Evolutionary conservation across 2,888 invertebrate species (phyloP), one percentile per base, ranked within the genome.

Genomic region (Lasius platythorax): DNA sequence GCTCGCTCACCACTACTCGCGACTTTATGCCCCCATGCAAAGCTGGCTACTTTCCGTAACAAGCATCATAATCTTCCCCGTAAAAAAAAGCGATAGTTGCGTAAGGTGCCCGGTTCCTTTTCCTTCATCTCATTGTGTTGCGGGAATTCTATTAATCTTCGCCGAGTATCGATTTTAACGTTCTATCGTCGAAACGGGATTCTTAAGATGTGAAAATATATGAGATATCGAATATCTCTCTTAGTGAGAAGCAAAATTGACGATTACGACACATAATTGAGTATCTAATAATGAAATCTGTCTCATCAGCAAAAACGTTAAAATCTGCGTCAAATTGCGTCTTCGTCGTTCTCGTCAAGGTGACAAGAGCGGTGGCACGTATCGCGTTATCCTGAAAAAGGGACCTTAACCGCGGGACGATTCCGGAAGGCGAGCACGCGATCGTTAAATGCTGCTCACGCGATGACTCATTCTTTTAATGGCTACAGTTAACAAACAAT

Each of bases 381-480:
- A n/a, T 33, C 40, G 67, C 33, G 58, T 79, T 81, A 73, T 56
- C 40, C 28, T 53, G 12, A 72, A 46, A 43, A 76, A 30, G 53
- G 12, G 46, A 79, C 50, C 28, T 73, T 63, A 73, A 79, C 72
- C 58, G 30, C 11, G 43, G 70, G 23, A 50, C 37, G 73, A 73
- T 72, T 53, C 37, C 33, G 46, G 37, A 37, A 72, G 30, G 58
- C 56, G 58, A 40, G 37, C 79, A 81, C 73, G 79, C 73, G 79
- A 81, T 81, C 79, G 79, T 81, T 46, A 73, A 61, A 37, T 23
- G 68, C 43, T 50, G 72, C 72, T 81, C 79, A 81, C 79, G 73
- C 79, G 79, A 81, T 81, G 73, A 81, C 72, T 61, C 79, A 73
- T 81, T 81, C 79, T 81, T 81, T 73, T 81, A 81, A 81, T 61